Base-by-base conservation (phyloP, 2,888 invertebrate species). In the Gastracanthus pulcherrimus region DNA sequence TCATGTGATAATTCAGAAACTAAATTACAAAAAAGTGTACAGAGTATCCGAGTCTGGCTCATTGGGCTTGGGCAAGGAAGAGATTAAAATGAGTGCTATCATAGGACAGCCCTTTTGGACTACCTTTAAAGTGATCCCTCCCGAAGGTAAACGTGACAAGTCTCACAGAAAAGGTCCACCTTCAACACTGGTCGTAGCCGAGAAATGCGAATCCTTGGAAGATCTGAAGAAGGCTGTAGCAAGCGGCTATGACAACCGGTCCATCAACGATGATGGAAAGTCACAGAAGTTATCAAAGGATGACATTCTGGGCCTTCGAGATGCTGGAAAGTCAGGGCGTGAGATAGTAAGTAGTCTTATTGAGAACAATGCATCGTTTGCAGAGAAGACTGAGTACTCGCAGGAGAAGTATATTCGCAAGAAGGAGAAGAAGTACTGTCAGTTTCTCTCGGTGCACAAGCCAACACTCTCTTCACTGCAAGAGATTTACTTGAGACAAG, bases 381-480 rank as follows among this genome's bases (percentile, higher is more conserved):
- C 94, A 48, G 93, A 94, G 77, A 98, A 98, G 93, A 99, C 98
- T 0, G 97, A 96, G 88, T 99, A 95, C 91, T 96, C 97, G 0
- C 97, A 99, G 91, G 97, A 97, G 86, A 99, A 99, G 91, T 99
- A 99, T 91, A 93, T 99, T 60, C 96, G 96, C 87, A 99, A 99
- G 90, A 99, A 99, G 91, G 97, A 97, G 87, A 96, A 96, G 87
- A 99, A 99, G 92, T 99, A 98, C 92, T 96, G 95, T 89, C 96
- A 96, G 88, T 96, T 95, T 88, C 92, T 98, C 19, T 95, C 95
- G 85, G 94, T 99, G 67, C 92, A 96, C 5, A 95, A 94, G 88
- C 98, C 99, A 0, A 96, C 95, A 48, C 93, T 98, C 79, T 93
- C 97, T 64, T 92, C 97, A n/a, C 92, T 99, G 62, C 93, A 96